phyloP scores from a whole-genome alignment of 1,140 invertebrate species.

The Gerris buenoi region DNA sequence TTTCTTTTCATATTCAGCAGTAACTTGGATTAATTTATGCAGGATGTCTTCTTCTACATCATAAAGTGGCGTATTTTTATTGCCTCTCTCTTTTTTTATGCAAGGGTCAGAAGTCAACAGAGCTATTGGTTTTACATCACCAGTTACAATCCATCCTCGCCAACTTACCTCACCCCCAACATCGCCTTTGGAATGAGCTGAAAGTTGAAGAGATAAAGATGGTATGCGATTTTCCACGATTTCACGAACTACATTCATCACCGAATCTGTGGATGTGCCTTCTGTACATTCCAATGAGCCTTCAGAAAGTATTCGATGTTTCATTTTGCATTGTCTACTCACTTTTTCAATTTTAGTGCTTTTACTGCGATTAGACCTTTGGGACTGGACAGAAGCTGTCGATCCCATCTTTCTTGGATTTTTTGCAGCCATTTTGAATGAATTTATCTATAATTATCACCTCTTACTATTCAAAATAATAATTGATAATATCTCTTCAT shows the following conservation, averaged over 20 bases:
- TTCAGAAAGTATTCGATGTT: not conserved
- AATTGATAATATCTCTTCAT: no score
- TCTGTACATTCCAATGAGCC: not conserved
- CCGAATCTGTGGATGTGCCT: not conserved
- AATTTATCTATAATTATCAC: no score
- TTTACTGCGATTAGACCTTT: no score
- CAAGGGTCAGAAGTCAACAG: not conserved
- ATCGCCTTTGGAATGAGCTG: not conserved
- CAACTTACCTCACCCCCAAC: not conserved
- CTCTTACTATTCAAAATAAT: no score
- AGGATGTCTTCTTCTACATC: no score
- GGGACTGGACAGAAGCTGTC: no score
- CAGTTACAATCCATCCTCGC: not conserved
- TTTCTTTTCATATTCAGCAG: no score
- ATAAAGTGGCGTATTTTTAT: no score
- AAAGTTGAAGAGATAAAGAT: not conserved
- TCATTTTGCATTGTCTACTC: not conserved
- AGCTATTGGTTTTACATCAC: not conserved
- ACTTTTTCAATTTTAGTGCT: not conserved
- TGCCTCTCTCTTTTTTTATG: no score
- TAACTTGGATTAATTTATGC: no score
- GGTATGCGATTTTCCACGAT: not conserved
- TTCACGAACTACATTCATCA: not conserved
- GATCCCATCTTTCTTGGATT: no score
- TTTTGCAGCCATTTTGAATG: no score